Percentiles rank a stretch among this genome's conserved stretches.
Conservation (phyloP, 2,797 vertebrate species). For the Darevskia nairensis region DNA sequence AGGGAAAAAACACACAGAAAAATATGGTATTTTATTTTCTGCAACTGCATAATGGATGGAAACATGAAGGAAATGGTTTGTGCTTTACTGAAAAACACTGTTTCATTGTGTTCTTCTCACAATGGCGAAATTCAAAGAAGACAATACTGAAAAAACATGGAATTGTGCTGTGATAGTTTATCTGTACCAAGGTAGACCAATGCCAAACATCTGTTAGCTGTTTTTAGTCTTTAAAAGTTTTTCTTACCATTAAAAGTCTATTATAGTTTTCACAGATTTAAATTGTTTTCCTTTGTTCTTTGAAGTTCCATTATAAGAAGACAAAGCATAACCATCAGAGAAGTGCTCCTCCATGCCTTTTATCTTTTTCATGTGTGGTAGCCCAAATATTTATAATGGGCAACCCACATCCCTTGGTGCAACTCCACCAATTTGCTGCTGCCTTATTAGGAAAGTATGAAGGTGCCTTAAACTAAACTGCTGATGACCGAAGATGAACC, state of each 20-base stretch:
- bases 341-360: background rate
- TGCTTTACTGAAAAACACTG: background rate
- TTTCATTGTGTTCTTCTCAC: background rate
- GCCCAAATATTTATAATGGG: background rate
- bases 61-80: background rate
- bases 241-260: background rate
- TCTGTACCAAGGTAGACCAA: background rate
- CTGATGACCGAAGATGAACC: background rate
- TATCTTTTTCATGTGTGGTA: background rate
- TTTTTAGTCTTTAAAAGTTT: background rate
- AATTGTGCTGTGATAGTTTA: background rate
- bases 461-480: background rate
- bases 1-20: fast-evolving
- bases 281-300: background rate
- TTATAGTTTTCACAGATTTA: background rate
- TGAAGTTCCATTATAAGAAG: background rate
- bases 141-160: background rate
- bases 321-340: no score
- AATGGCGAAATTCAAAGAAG: background rate
- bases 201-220: background rate
- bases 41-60: fast-evolving
- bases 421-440: background rate
- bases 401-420: background rate
- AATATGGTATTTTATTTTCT: background rate
- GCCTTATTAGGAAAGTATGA: no score